Percentiles rank a stretch among this genome's conserved stretches.
Evolutionary conservation across 2,888 invertebrate genomes (phyloP).

Genomic region (Eledone cirrhosa): DNA sequence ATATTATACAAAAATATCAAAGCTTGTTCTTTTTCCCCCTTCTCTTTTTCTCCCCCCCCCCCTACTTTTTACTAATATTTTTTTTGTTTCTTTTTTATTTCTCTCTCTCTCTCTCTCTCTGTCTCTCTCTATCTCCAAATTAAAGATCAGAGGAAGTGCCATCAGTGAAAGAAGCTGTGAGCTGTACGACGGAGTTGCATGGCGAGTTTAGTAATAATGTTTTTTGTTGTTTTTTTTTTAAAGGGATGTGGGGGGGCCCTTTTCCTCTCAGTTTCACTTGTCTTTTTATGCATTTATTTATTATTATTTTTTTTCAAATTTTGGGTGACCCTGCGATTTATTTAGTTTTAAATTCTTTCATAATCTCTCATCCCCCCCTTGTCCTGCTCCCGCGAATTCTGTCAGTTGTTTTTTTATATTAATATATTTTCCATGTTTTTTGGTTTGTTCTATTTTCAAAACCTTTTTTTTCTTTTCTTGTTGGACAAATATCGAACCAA

Average conservation of each 20-base stretch:
- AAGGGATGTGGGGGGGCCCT: neutral
- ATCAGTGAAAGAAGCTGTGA: neutral
- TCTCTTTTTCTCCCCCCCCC: neutral
- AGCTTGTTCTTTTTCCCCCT: neutral
- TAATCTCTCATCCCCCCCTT: too few species aligned
- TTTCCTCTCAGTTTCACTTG: neutral
- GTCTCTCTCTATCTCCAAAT: too few species aligned
- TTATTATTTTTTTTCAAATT: neutral
- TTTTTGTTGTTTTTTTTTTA: neutral
- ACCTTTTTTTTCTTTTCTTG: too few species aligned
- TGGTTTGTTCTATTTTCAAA: too few species aligned
- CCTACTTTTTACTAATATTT: neutral
- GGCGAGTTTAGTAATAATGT: neutral
- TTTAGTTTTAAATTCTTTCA: too few species aligned
- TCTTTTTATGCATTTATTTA: too few species aligned
- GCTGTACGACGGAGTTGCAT: conserved; percentile 22
- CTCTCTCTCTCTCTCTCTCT: too few species aligned
- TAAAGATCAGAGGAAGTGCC: neutral
- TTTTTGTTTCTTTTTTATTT: conserved; percentile 1
- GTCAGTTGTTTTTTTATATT: too few species aligned
- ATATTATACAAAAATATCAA: conserved; percentile 13
- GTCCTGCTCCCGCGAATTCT: too few species aligned
- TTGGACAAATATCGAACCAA: too few species aligned
- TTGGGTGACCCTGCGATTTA: conserved; percentile 12
- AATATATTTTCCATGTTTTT: too few species aligned